phyloP scores from a whole-genome alignment of 2,113 vertebrate species.

The Trematomus loennbergii region DNA sequence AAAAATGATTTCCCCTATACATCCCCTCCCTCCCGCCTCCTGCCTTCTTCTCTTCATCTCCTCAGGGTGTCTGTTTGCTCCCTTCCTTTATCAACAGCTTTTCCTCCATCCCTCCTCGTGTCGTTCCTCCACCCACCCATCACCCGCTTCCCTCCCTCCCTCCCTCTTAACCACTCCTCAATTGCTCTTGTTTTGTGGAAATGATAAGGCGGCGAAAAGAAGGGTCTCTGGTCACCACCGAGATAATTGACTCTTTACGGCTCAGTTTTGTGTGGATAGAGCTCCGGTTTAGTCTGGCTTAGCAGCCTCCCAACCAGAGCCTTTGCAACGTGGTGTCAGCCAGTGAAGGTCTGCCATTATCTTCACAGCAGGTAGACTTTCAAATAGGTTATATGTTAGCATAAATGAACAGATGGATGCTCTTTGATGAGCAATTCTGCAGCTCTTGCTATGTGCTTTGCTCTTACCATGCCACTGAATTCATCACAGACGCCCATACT shows the following conservation, averaged over 20 bases:
- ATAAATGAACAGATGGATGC: constrained; percentile 26
- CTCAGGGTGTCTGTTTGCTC: constrained; percentile 53
- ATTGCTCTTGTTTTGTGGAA: constrained; percentile 60
- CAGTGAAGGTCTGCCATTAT: constrained; percentile 19
- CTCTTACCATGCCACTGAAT: background rate
- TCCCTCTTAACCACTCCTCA: constrained; percentile 50
- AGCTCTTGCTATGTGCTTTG: background rate
- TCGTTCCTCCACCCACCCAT: constrained; percentile 54
- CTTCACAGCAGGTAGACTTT: constrained; percentile 14
- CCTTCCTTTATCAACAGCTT: constrained; percentile 61
- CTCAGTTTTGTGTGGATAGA: constrained; percentile 49
- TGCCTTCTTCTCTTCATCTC: constrained; percentile 54
- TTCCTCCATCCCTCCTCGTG: constrained; percentile 44
- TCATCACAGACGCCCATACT: background rate
- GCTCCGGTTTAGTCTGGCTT: constrained; percentile 44
- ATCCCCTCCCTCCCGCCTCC: constrained; percentile 40
- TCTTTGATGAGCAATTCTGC: constrained; percentile 13
- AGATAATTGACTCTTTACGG: constrained; percentile 69
- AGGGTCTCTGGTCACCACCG: constrained; percentile 53
- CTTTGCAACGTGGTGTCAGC: background rate
- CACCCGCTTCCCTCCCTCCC: constrained; percentile 27
- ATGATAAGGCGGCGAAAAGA: constrained; percentile 50
- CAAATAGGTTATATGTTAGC: constrained; percentile 20
- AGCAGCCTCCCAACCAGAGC: constrained; percentile 25
- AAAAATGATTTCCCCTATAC: constrained; percentile 69